Evolutionary conservation across 30 jellyfish, hydroid and myxozoan species (phyloP).

Genomic region (Phacellophora camtschatica): DNA sequence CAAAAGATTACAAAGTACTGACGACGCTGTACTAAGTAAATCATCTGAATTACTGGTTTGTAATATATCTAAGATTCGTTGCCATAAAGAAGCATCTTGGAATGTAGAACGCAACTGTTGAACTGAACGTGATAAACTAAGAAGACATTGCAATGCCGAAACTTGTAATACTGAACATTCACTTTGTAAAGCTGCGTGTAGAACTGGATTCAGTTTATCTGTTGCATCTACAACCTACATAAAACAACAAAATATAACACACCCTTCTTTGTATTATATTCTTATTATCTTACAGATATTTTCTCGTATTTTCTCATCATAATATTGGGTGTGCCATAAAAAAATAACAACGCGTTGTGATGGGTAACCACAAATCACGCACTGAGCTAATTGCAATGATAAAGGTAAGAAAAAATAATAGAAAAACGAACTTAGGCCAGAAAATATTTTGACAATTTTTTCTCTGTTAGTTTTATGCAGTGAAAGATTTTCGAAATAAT

Average conservation of each 20-base stretch:
- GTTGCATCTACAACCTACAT: conserved; percentile 81
- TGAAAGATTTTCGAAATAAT: too few species aligned
- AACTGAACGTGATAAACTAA: conserved; percentile 92
- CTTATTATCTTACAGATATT: too few species aligned
- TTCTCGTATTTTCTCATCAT: too few species aligned
- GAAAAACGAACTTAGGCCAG: too few species aligned
- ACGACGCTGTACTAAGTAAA: conserved; percentile 78
- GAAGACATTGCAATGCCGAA: conserved; percentile 84
- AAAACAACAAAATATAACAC: neutral
- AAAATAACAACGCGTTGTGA: too few species aligned
- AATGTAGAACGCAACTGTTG: conserved; percentile 89
- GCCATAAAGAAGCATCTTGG: conserved; percentile 86
- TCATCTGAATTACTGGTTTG: conserved; percentile 75
- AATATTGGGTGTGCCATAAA: too few species aligned
- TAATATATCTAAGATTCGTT: conserved; percentile 71
- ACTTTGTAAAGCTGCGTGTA: conserved; percentile 67
- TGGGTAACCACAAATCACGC: too few species aligned
- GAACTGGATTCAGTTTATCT: conserved; percentile 48
- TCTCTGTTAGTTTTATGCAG: too few species aligned
- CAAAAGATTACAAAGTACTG: conserved; percentile 83
- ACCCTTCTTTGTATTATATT: neutral
- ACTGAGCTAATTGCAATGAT: too few species aligned
- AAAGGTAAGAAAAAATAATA: too few species aligned
- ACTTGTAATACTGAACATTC: conserved; percentile 65
- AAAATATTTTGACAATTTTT: too few species aligned